phyloP scores from a whole-genome alignment of 2,797 vertebrate species.

The Ptychadena robeensis region DNA sequence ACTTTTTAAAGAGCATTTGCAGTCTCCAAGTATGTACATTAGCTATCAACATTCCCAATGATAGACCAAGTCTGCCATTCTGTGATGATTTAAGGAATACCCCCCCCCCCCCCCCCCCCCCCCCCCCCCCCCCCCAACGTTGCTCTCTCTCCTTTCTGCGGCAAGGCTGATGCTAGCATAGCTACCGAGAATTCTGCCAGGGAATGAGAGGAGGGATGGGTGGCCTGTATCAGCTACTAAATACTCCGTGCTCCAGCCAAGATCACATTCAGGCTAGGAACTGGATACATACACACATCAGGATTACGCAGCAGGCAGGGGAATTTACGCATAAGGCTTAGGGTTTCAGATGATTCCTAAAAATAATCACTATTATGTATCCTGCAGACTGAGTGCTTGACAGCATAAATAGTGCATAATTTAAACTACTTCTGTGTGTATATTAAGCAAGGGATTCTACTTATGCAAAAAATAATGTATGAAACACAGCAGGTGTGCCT shows the following conservation, averaged over 20 bases:
- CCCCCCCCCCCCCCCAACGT: constrained; percentile 1
- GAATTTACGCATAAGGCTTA: constrained; percentile 44
- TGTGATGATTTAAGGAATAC: background rate
- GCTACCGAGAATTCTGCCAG: constrained; percentile 6
- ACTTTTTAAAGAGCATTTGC: too few species aligned
- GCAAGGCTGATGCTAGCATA: constrained; percentile 10
- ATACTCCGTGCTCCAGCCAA: constrained; percentile 21
- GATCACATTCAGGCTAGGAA: constrained; percentile 47
- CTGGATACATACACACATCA: constrained; percentile 44
- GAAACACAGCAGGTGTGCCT: background rate
- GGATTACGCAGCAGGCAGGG: constrained; percentile 50
- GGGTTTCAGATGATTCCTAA: constrained; percentile 48
- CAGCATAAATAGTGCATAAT: constrained; percentile 14
- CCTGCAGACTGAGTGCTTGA: background rate
- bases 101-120: background rate
- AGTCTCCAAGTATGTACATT: background rate
- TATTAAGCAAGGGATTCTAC: background rate
- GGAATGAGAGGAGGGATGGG: constrained; percentile 31
- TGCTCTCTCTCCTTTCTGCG: constrained; percentile 12
- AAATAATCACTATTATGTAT: constrained; percentile 41
- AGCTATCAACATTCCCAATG: background rate
- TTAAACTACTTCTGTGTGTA: background rate
- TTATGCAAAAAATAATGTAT: background rate
- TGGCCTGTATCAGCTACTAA: constrained; percentile 41
- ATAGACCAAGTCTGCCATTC: background rate